Evolutionary conservation across 2,888 invertebrate species (phyloP).

Genomic region (Coleophora deauratella): DNA sequence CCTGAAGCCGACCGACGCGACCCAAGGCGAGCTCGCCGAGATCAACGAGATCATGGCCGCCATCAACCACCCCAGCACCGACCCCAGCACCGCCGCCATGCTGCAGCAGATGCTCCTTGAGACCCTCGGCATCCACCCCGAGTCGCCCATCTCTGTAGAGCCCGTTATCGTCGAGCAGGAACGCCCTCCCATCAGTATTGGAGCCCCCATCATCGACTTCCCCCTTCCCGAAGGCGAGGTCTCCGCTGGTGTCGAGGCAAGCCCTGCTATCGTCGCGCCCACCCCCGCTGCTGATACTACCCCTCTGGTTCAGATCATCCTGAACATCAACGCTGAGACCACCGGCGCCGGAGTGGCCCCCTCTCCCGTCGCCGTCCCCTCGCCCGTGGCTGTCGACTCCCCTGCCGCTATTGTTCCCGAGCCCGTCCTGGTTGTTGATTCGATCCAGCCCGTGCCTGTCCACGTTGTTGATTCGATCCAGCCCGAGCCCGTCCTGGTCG

Average conservation of each 20-base stretch:
- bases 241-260: slow-evolving; percentile 7
- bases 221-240: slow-evolving; percentile 12
- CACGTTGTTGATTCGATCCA: slow-evolving; percentile 7
- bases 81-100: slow-evolving; percentile 37
- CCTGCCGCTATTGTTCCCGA: background rate
- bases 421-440: slow-evolving; percentile 5
- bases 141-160: slow-evolving; percentile 3
- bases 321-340: slow-evolving; percentile 7
- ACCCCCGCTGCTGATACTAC: slow-evolving; percentile 7
- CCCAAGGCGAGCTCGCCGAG: slow-evolving; percentile 19
- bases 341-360: background rate
- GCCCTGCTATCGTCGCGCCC: slow-evolving; percentile 2
- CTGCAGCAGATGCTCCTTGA: slow-evolving; percentile 16
- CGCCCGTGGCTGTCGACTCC: background rate
- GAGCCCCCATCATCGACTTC: slow-evolving; percentile 15
- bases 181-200: slow-evolving; percentile 4
- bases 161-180: slow-evolving; percentile 13
- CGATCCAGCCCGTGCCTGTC: slow-evolving; percentile 7
- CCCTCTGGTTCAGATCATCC: slow-evolving; percentile 12
- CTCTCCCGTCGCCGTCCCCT: slow-evolving; percentile 7
- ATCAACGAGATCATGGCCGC: slow-evolving; percentile 37
- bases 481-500: slow-evolving; percentile 19
- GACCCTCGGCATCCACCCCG: slow-evolving; percentile 14
- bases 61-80: slow-evolving; percentile 42
- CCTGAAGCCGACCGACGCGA: slow-evolving; percentile 17